phyloP scores from a whole-genome alignment of 1,140 invertebrate species.

The Macrostomum lignano region DNA sequence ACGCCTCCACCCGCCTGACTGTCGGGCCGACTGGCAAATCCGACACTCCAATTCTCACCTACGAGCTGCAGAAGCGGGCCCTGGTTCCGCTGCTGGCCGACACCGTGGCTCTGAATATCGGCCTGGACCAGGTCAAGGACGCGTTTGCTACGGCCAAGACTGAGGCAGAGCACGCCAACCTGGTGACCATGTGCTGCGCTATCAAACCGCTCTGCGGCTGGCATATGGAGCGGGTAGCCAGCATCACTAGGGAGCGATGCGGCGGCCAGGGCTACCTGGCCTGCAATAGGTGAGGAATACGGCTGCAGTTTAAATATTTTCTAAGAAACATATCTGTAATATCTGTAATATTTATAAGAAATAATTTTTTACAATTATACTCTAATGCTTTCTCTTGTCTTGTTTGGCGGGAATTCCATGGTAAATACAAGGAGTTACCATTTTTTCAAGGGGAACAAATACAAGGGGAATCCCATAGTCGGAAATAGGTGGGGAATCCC shows the following conservation, averaged over 20 bases:
- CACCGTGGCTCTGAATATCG: conserved; percentile 20
- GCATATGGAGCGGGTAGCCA: conserved; percentile 15
- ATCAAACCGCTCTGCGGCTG: conserved; percentile 19
- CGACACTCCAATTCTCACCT: conserved; percentile 18
- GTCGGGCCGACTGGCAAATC: conserved; percentile 20
- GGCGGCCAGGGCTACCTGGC: conserved; percentile 22
- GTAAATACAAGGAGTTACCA: no score
- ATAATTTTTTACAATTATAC: no score
- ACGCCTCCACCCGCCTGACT: conserved; percentile 18
- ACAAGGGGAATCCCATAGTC: no score
- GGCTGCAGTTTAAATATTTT: no score
- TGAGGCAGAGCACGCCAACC: conserved; percentile 14
- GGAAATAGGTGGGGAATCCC: no score
- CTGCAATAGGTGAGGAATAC: conserved; percentile 14
- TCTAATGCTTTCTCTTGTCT: no score
- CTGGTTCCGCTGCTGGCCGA: conserved; percentile 18
- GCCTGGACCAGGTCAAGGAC: conserved; percentile 18
- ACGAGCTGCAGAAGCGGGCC: conserved; percentile 20
- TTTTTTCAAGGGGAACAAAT: no score
- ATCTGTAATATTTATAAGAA: no score
- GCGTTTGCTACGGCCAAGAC: no score
- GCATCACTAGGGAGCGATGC: conserved; percentile 16
- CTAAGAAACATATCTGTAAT: no score
- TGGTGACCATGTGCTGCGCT: conserved; percentile 21
- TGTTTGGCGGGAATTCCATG: no score